Base-by-base conservation (phyloP, 2,797 vertebrate genomes). In the Pseudochaenichthys georgianus region DNA sequence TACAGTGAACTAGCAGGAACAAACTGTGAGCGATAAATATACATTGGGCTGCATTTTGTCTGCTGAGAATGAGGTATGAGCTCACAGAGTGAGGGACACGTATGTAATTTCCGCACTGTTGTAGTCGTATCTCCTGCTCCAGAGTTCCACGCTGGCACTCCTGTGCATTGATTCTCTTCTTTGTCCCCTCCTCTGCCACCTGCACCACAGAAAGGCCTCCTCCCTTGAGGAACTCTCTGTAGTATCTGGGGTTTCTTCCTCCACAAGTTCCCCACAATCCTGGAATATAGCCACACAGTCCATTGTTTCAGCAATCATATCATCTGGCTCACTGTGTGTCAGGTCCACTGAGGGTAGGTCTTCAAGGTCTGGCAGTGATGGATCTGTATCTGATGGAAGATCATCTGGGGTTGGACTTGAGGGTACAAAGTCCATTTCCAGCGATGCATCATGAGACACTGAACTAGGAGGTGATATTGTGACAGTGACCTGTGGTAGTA, bases 51-150 rank as follows among this genome's bases (percentile, higher is more conserved):
- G 94, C 91, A 93, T 92, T 90, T 92, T 73, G 77, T 81, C 90
- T 93, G 90, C 92, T 90, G 80, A 90, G 64, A 77, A 79, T 82
- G 86, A 91, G 88, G 89, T 88, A 88, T 77, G 68, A 80, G 69
- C 51, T 94, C 86, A 96, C 81, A 96, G 87, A 71, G 94, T 95
- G 72, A 96, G 91, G 57, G 95, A 96, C 78, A 96, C 93, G 5
- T 96, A 96, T 86, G 95, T 95, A 84, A 96, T 95, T 93, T 95
- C 94, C 77, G 95, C 94, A 85, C 95, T 96, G 83, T 95, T 96
- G 84, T 94, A 95, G 62, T 94, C 92, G 34, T 95, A 96, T 92
- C 93, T 84, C 50, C 95, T 89, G 57, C 93, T 95, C 93, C 94
- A 96, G 19, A 95, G 90, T 89, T 96, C 95, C 75, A 95, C 93